Percentiles rank a stretch among this genome's conserved stretches.
These are phyloP conservation scores for Lutjanus campechanus DNA, from an alignment of 2,797 vertebrate genomes.

Conservation along the genomic window DNA sequence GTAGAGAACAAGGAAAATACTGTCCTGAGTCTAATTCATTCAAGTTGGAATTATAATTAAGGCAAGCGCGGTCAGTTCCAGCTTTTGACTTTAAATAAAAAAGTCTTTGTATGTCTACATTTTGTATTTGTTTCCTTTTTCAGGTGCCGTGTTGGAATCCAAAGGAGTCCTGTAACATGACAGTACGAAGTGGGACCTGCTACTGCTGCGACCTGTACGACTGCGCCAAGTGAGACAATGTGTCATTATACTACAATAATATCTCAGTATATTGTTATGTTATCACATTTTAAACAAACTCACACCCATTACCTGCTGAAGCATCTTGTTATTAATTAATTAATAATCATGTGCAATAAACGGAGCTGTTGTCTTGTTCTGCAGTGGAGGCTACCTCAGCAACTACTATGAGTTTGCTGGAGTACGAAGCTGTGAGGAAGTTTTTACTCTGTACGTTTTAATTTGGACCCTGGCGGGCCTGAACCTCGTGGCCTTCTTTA, in stretches of 20 bases:
- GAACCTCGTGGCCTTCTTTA: conserved; percentile 81
- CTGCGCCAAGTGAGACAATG: conserved; percentile 83
- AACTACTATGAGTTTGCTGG: conserved; percentile 86
- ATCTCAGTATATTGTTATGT: not conserved
- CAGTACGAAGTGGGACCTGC: conserved; percentile 83
- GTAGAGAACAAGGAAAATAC: not conserved
- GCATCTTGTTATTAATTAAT: not conserved
- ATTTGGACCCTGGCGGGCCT: conserved; percentile 79
- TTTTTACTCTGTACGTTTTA: conserved; percentile 77
- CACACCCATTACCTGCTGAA: not conserved
- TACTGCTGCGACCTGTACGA: conserved; percentile 87
- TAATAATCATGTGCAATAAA: not conserved
- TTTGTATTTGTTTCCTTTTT: conserved; percentile 2
- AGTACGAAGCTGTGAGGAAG: conserved; percentile 82
- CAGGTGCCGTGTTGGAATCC: conserved; percentile 82
- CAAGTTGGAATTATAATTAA: not conserved
- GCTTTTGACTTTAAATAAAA: too few species aligned
- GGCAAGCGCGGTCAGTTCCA: not conserved
- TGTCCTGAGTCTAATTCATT: too few species aligned
- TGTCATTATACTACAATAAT: not conserved
- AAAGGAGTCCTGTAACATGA: conserved; percentile 79
- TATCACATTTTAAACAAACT: not conserved
- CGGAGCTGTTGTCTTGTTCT: conserved; percentile 28
- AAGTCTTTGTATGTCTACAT: not conserved
- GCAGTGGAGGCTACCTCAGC: conserved; percentile 83